These are phyloP conservation scores for Eurytoma californica DNA, from an alignment of 2,888 invertebrate genomes.

Conservation along the genomic window DNA sequence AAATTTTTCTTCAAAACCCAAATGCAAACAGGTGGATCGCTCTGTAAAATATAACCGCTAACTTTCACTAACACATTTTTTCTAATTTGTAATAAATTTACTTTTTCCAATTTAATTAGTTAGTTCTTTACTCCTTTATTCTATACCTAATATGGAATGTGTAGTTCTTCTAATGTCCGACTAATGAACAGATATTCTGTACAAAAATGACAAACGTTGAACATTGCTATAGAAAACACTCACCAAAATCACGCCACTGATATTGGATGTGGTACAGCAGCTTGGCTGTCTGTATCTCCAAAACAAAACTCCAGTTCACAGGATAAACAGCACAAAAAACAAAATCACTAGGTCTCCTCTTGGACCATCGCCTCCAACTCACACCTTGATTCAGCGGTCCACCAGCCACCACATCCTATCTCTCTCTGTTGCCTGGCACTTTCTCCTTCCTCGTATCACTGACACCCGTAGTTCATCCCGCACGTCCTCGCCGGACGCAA, in stretches of 20 bases:
- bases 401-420: conserved; percentile 5
- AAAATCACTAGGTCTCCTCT: conserved; percentile 29
- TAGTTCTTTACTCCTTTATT: no score
- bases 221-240: neutral
- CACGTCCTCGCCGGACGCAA: neutral
- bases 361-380: conserved; percentile 30
- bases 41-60: neutral
- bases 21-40: conserved; percentile 17
- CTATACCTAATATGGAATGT: neutral
- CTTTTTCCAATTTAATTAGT: no score
- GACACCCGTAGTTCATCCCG: neutral
- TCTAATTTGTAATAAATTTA: no score
- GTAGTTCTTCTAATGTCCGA: neutral
- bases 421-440: neutral
- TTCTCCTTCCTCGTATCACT: neutral
- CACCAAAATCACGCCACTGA: neutral
- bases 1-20: neutral
- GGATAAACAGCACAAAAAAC: neutral
- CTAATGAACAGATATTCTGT: neutral
- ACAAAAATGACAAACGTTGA: neutral
- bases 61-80: no score
- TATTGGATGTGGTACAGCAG: neutral
- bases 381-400: conserved; percentile 1
- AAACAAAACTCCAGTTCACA: neutral
- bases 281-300: neutral